These are phyloP conservation scores for Polylopha cassiicola DNA, from an alignment of 2,888 invertebrate species.

Conservation along the genomic window DNA sequence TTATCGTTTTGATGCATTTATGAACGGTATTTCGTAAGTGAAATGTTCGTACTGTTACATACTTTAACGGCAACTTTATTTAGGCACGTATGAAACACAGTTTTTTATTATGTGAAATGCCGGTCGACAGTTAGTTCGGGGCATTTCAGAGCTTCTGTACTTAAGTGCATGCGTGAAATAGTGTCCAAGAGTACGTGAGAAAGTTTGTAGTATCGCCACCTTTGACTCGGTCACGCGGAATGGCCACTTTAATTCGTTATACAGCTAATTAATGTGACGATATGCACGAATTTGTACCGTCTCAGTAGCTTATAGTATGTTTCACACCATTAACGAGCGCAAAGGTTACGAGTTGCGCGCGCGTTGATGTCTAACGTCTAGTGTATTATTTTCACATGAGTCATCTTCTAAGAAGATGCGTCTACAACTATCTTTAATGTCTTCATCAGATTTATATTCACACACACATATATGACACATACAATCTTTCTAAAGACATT, in stretches of 20 bases:
- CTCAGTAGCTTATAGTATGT: slow-evolving; percentile 19
- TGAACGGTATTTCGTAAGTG: slow-evolving; percentile 19
- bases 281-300: slow-evolving; percentile 39
- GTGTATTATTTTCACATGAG: slow-evolving; percentile 26
- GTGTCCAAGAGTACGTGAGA: slow-evolving; percentile 39
- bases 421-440: slow-evolving; percentile 21
- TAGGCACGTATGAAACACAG: slow-evolving; percentile 28
- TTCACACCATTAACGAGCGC: slow-evolving; percentile 49
- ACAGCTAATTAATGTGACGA: slow-evolving; percentile 52
- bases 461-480: too few relatives aligned
- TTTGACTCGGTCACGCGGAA: slow-evolving; percentile 52
- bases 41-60: slow-evolving; percentile 16
- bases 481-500: too few relatives aligned
- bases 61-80: slow-evolving; percentile 21
- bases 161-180: slow-evolving; percentile 15
- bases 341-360: slow-evolving; percentile 25
- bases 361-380: slow-evolving; percentile 29
- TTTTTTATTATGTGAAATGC: slow-evolving; percentile 30
- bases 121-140: slow-evolving; percentile 25
- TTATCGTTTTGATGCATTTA: slow-evolving; percentile 18
- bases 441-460: background rate
- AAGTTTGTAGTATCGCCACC: slow-evolving; percentile 41
- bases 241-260: slow-evolving; percentile 39
- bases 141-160: slow-evolving; percentile 23
- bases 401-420: slow-evolving; percentile 17